Percentiles rank a stretch among this genome's conserved stretches.
These are phyloP conservation scores for Dendrolimus pini DNA, from an alignment of 2,888 invertebrate genomes.

Conservation along the genomic window DNA sequence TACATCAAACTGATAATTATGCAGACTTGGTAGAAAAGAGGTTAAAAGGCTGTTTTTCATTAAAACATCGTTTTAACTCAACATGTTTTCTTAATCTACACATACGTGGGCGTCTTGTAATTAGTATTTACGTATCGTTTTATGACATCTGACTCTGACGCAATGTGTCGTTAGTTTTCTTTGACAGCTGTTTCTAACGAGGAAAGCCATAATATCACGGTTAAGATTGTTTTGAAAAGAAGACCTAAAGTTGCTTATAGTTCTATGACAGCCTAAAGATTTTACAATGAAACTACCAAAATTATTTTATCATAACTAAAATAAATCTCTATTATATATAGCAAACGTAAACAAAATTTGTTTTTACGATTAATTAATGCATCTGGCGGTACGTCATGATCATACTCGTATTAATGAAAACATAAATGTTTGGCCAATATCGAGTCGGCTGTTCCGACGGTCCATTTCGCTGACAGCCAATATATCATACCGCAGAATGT, in stretches of 20 bases:
- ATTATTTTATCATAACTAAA: conserved; percentile 1
- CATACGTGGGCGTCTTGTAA: conserved; percentile 42
- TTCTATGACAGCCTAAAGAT: no score
- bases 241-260: no score
- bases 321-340: background rate
- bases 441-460: no score
- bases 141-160: conserved; percentile 63
- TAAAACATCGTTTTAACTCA: conserved; percentile 6
- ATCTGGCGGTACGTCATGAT: conserved; percentile 4
- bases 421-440: conserved; percentile 1
- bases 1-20: background rate
- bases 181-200: conserved; percentile 41
- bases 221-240: no score
- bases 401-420: conserved; percentile 3
- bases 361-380: conserved; percentile 7
- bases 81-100: conserved; percentile 5
- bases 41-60: conserved; percentile 1
- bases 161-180: conserved; percentile 29
- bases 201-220: conserved; percentile 16
- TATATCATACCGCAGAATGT: no score
- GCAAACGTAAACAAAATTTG: conserved; percentile 3
- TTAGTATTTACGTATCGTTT: conserved; percentile 61
- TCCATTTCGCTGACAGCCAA: no score
- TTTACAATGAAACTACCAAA: background rate
- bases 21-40: background rate